phyloP scores from a whole-genome alignment of 1,140 invertebrate species.

The Drosophila quadrilineata region DNA sequence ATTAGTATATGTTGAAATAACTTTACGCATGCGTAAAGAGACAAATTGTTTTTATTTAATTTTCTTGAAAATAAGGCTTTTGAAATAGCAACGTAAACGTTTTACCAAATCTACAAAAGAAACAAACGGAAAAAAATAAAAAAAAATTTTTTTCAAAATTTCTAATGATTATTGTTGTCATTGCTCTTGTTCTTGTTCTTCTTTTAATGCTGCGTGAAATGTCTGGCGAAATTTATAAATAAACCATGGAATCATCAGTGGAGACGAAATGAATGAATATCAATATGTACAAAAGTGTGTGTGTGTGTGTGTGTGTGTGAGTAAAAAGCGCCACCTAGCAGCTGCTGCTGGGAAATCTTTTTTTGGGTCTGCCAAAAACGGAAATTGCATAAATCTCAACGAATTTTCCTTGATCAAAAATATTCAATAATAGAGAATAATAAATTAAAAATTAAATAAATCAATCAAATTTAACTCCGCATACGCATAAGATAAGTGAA shows the following conservation, averaged over 20 bases:
- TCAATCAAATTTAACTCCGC: no score
- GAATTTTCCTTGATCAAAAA: no score
- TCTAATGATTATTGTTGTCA: slow-evolving; percentile 2
- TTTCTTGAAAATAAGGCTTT: slow-evolving; percentile 8
- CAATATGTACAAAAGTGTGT: no score
- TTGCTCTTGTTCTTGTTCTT: slow-evolving; percentile 5
- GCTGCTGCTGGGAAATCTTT: slow-evolving; percentile 18
- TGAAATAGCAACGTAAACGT: slow-evolving; percentile 12
- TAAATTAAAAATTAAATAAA: no score
- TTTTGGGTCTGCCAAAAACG: slow-evolving; percentile 19
- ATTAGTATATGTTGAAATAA: background rate
- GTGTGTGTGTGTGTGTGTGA: slow-evolving; percentile 14
- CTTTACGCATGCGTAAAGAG: slow-evolving; percentile 40
- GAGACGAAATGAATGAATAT: no score
- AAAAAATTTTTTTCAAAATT: slow-evolving; percentile 18
- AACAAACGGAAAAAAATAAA: background rate
- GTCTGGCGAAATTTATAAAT: slow-evolving; percentile 71
- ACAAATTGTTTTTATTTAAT: slow-evolving; percentile 23
- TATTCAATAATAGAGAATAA: no score
- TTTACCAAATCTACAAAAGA: slow-evolving; percentile 1
- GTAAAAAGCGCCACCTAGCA: slow-evolving; percentile 7
- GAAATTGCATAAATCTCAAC: slow-evolving; percentile 58
- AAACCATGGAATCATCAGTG: slow-evolving; percentile 78
- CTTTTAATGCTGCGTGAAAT: slow-evolving; percentile 32
- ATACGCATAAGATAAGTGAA: background rate